Evolutionary conservation across 35 echinoderm and acorn worm species (phyloP).

Genomic region (Ophioderma brevispina): DNA sequence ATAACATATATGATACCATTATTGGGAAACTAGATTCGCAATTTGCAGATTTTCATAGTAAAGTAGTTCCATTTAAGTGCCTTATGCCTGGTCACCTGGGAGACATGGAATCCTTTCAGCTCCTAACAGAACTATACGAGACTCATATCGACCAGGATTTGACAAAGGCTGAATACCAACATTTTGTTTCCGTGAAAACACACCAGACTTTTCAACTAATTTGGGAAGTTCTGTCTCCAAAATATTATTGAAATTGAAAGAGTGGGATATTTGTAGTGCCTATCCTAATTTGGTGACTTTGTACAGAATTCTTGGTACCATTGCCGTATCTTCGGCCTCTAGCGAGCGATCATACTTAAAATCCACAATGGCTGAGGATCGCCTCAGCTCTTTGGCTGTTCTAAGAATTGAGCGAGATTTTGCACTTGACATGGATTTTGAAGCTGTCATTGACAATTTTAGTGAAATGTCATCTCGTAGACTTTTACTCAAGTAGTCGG

Average conservation of each 20-base stretch:
- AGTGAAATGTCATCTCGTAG: too few species aligned
- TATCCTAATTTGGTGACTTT: slow-evolving; percentile 1
- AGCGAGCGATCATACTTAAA: slow-evolving; percentile 7
- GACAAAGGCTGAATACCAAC: slow-evolving; percentile 10
- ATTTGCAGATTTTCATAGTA: slow-evolving; percentile 1
- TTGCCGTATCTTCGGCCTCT: slow-evolving; percentile 30
- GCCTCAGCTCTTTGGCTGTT: slow-evolving; percentile 34
- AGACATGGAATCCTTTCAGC: neutral
- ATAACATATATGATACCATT: slow-evolving; percentile 27
- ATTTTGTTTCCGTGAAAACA: slow-evolving; percentile 19
- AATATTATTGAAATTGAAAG: slow-evolving; percentile 21
- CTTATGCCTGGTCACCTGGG: neutral
- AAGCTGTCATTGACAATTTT: slow-evolving; percentile 21
- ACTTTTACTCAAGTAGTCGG: too few species aligned
- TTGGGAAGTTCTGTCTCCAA: neutral
- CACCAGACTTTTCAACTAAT: slow-evolving; percentile 13
- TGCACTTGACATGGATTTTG: neutral
- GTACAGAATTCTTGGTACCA: slow-evolving; percentile 36
- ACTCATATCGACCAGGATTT: neutral
- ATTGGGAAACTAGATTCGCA: neutral
- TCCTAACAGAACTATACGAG: neutral
- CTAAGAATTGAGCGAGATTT: slow-evolving; percentile 40
- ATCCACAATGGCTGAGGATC: slow-evolving; percentile 19
- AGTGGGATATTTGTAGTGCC: slow-evolving; percentile 20
- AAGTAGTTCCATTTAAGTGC: slow-evolving; percentile 31